A percentile compares a stretch with the other conserved stretches of the same genome.
phyloP scores from a whole-genome alignment of 2,797 vertebrate species.

The Cyclopterus lumpus region DNA sequence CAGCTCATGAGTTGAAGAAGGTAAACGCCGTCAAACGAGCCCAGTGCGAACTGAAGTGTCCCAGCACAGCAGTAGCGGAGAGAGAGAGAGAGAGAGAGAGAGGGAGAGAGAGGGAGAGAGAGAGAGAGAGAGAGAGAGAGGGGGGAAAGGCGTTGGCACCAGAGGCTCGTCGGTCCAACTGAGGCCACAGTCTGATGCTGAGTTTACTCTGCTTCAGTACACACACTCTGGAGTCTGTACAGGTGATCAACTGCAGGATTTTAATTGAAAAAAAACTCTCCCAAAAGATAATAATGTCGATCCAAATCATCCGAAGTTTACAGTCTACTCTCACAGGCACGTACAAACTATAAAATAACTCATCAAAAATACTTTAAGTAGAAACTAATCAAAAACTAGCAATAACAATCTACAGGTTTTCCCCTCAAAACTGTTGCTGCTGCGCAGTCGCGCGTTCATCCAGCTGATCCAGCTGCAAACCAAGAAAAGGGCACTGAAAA shows the following conservation, averaged over 20 bases:
- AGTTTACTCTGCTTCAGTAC: constrained; percentile 36
- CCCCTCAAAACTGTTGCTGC: neutral
- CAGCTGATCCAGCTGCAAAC: constrained; percentile 67
- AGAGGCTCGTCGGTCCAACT: constrained; percentile 48
- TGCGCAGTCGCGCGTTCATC: constrained; percentile 43
- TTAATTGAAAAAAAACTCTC: neutral
- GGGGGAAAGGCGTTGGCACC: constrained; percentile 79
- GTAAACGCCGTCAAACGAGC: constrained; percentile 28
- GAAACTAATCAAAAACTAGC: neutral
- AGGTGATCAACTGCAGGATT: neutral
- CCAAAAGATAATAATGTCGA: neutral
- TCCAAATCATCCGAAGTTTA: constrained; percentile 28
- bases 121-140: neutral
- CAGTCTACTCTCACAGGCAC: neutral
- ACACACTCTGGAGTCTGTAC: constrained; percentile 5
- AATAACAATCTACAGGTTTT: neutral
- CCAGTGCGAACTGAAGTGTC: constrained; percentile 56
- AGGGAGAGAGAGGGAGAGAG: neutral
- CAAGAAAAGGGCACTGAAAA: constrained; percentile 30
- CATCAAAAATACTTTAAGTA: neutral
- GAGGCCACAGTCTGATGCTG: constrained; percentile 57
- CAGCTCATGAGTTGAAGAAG: constrained; percentile 43
- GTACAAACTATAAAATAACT: neutral
- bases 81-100: neutral
- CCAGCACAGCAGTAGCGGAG: constrained; percentile 24